Evolutionary conservation across 2,888 invertebrate species (phyloP), one percentile per base, ranked within the genome.

Genomic region (Coleophora flavipennella): DNA sequence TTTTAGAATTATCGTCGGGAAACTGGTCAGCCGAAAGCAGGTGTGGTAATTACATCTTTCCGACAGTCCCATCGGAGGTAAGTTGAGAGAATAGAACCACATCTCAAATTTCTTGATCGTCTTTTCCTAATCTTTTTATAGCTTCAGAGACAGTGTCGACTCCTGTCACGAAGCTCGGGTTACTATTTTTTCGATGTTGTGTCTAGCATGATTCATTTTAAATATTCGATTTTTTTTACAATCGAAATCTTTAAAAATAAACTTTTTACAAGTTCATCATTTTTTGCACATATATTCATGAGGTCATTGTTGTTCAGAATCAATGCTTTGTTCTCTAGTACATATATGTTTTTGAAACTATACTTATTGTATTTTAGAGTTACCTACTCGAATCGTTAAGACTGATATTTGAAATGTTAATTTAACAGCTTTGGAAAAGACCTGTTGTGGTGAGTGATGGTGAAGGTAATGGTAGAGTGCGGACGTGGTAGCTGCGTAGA

Each of bases 31-130:
- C 79, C 85, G 49, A 93, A 93, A 71, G 94, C 93, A 1, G 96
- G 96, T 0, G 95, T 95, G 7, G 95, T 96, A 38, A 94, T 96
- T 41, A 96, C 96, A 1, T 95, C 95, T 2, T 95, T 93, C 57
- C 84, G 95, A 36, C 92, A 94, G 64, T 94, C 95, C 10, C 93
- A 95, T 59, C 79, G 96, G 68, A 92, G 96, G 93, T 95, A 78
- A 64, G 43, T 38, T 32, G 27, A 25, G 14, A 11, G 8, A 33
- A n/a, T 20, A 38, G 31, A 13, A 35, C 13, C 28, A 33, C n/a
- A 36, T 6, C 20, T 25, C 8, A 7, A 34, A 34, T 1, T 6
- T 38, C 10, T 27, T 9, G n/a, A 25, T 43, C 40, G 31, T 39
- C 36, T 38, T 35, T 35, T 13, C 28, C 36, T 32, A 28, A 31